phyloP scores from a whole-genome alignment of 2,113 vertebrate genomes.

The Suncus etruscus region DNA sequence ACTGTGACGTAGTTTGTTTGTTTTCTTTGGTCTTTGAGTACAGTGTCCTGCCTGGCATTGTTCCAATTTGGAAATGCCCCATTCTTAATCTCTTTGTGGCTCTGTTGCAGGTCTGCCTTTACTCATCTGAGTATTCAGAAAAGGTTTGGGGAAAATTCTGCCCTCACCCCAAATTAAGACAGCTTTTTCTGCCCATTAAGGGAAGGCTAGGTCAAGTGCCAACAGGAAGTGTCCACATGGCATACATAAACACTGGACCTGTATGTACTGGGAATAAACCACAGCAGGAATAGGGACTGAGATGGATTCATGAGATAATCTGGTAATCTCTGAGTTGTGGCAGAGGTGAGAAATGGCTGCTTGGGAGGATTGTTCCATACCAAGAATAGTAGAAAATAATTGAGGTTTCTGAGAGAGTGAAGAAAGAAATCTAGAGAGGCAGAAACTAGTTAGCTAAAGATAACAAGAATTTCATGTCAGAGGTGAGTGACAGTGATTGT shows the following conservation, averaged over 20 bases:
- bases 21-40: slow-evolving; percentile 9
- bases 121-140: not conserved
- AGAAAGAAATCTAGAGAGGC: not conserved
- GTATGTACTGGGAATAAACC: not conserved
- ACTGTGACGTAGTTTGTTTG: not conserved
- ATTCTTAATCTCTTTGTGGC: not conserved
- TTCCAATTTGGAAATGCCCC: not conserved
- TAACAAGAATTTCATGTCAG: not conserved
- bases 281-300: not conserved
- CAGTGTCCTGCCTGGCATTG: not conserved
- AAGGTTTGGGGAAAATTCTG: not conserved
- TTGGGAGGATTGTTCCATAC: not conserved
- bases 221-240: slow-evolving; percentile 7
- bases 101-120: not conserved
- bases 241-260: not conserved
- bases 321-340: not conserved
- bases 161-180: not conserved
- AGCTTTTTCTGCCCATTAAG: not conserved
- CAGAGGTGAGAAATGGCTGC: no score
- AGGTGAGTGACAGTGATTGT: not conserved
- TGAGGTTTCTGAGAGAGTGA: not conserved
- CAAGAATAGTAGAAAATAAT: not conserved
- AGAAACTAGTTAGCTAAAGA: not conserved
- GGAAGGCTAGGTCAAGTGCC: not conserved
- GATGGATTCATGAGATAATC: not conserved